Evolutionary conservation across 2,888 invertebrate genomes (phyloP).

Genomic region (Silvanus unidentatus): DNA sequence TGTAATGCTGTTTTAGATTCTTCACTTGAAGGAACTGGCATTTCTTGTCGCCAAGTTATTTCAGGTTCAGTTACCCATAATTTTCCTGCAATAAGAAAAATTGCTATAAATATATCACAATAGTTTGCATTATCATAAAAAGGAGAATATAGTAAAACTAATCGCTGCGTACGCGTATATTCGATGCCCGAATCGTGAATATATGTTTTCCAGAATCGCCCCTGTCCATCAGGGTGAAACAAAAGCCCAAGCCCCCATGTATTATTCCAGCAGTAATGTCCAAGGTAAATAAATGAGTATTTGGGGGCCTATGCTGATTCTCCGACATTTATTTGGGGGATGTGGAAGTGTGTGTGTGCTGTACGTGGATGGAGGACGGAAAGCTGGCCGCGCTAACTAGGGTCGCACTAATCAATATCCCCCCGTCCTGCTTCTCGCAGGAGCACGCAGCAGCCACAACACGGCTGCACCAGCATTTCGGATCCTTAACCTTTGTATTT

Average conservation of each 20-base stretch:
- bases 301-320: constrained; percentile 7
- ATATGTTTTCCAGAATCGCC: no score
- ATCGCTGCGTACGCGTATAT: neutral
- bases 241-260: no score
- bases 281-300: constrained; percentile 3
- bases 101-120: no score
- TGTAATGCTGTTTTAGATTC: constrained; percentile 47
- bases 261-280: neutral
- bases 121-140: no score
- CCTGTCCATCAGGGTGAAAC: no score
- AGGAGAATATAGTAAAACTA: neutral
- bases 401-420: constrained; percentile 48
- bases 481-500: constrained; percentile 32
- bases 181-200: neutral
- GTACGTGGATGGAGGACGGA: constrained; percentile 17
- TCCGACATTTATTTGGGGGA: constrained; percentile 3
- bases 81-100: constrained; percentile 42
- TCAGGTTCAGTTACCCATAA: constrained; percentile 48
- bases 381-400: constrained; percentile 43
- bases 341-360: neutral
- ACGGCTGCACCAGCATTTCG: constrained; percentile 32
- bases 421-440: constrained; percentile 26
- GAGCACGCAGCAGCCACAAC: constrained; percentile 33
- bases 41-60: constrained; percentile 46
- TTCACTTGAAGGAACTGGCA: constrained; percentile 43